Base-by-base conservation (phyloP, 2,113 vertebrate species). In the Colaptes auratus region DNA sequence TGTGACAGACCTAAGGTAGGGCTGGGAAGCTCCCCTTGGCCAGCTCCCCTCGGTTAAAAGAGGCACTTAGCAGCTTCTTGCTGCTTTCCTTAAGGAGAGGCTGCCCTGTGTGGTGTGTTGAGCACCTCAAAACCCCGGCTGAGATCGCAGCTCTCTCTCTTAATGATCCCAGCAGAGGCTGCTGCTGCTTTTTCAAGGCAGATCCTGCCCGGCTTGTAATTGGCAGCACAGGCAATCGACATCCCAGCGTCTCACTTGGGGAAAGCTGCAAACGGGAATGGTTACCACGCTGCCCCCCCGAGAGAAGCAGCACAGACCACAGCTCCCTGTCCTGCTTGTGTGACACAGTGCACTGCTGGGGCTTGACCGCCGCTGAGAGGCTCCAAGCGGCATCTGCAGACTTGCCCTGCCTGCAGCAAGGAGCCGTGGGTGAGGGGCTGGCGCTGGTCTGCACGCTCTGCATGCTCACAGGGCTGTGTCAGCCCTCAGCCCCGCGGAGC, bases 71-170 rank as follows among this genome's bases (percentile, higher is more conserved):
- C 75, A 86, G 69, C 44, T 89, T 84, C 74, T 84, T 82, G 15
- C 71, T 65, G 36, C 35, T 82, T 65, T 86, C 48, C 53, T 78
- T 69, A 48, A 67, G 81, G 64, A 65, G 83, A 77, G 74, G 13
- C 64, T 85, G 53, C 31, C 84, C 80, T 91, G 94, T 82, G 89
- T 73, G 74, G 33, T 94, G 93, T 81, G 64, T 88, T 93, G 92
- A 94, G 75, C 33, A 61, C 46, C 60, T 73, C 58, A 94, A 85
- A 61, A 52, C 30, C 23, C 58, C 48, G 58, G 31, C 12, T 78
- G 74, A 91, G 44, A 65, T 69, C 50, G 39, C 53, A 78, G 8
- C 0, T 2, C 36, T 80, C 6, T n/a, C 67, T 87, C 92, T 90
- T 86, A 91, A 90, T 86, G 67, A 70, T 89, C 53, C 73, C 53